Percentiles rank a stretch among this genome's conserved stretches.
Evolutionary conservation across 2,888 invertebrate genomes (phyloP).

Genomic region (Tridacna gigas): DNA sequence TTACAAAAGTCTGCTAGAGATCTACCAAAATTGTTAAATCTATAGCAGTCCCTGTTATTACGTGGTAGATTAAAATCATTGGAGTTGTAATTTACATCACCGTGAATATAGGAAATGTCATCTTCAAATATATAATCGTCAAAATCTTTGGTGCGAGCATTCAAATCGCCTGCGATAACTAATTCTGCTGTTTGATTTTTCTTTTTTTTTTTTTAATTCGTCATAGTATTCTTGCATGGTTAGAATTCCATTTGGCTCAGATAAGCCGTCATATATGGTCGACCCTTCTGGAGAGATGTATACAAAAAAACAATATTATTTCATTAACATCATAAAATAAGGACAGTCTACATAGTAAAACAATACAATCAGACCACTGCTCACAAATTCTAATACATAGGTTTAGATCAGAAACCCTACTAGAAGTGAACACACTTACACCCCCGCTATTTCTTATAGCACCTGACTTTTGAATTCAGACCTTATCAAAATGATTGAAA

Average conservation of each 20-base stretch:
- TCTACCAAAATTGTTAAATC: too few species aligned
- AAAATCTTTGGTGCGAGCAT: conserved; percentile 34
- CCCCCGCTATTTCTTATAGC: conserved; percentile 15
- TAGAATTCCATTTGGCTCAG: conserved; percentile 31
- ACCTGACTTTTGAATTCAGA: neutral
- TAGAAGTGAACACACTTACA: conserved; percentile 15
- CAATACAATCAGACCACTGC: too few species aligned
- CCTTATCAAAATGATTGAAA: conserved; percentile 21
- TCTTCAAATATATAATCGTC: conserved; percentile 29
- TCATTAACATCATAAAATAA: too few species aligned
- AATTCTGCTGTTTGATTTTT: conserved; percentile 18
- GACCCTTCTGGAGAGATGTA: too few species aligned
- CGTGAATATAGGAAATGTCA: conserved; percentile 18
- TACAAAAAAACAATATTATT: too few species aligned
- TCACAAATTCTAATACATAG: too few species aligned
- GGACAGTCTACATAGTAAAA: too few species aligned
- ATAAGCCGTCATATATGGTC: neutral
- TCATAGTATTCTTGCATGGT: conserved; percentile 24
- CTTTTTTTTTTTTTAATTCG: conserved; percentile 13
- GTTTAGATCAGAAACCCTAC: too few species aligned
- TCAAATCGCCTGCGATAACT: too few species aligned
- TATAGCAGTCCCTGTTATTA: too few species aligned
- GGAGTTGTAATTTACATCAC: conserved; percentile 19
- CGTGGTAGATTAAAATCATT: neutral
- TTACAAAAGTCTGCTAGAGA: conserved; percentile 11